Conservation (phyloP, 2,888 invertebrate species). For the Drosophila kambysellisi region DNA sequence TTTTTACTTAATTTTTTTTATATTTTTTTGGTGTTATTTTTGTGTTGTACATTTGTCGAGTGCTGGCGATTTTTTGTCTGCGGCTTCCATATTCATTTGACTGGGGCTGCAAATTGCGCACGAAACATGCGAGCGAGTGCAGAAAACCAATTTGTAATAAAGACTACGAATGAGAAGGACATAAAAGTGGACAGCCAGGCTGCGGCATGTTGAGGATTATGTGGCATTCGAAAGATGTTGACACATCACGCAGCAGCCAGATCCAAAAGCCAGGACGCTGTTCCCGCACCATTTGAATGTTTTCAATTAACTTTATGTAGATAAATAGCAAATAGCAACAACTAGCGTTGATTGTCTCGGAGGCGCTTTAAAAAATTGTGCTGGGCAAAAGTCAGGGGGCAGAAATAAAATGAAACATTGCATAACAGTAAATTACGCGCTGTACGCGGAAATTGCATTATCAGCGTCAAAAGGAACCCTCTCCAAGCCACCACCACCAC, state of each 20-base stretch:
- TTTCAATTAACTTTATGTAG: conserved; percentile 77
- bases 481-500: neutral
- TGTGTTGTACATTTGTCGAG: conserved; percentile 31
- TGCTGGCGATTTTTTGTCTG: conserved; percentile 22
- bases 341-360: conserved; percentile 55
- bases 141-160: conserved; percentile 81
- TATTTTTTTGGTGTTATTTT: conserved; percentile 19
- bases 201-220: conserved; percentile 46
- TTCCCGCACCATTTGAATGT: conserved; percentile 63
- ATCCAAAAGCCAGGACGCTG: neutral
- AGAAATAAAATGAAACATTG: conserved; percentile 76
- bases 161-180: conserved; percentile 63
- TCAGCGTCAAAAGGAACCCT: conserved; percentile 79
- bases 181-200: conserved; percentile 48
- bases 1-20: conserved; percentile 14
- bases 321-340: conserved; percentile 65
- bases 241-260: conserved; percentile 74
- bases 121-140: conserved; percentile 76
- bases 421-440: conserved; percentile 75
- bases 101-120: conserved; percentile 71
- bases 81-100: conserved; percentile 68
- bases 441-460: conserved; percentile 82
- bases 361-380: conserved; percentile 33
- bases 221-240: conserved; percentile 72
- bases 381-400: conserved; percentile 33